Base-by-base conservation (phyloP, 1,140 invertebrate species). In the Asbolus verrucosus region DNA sequence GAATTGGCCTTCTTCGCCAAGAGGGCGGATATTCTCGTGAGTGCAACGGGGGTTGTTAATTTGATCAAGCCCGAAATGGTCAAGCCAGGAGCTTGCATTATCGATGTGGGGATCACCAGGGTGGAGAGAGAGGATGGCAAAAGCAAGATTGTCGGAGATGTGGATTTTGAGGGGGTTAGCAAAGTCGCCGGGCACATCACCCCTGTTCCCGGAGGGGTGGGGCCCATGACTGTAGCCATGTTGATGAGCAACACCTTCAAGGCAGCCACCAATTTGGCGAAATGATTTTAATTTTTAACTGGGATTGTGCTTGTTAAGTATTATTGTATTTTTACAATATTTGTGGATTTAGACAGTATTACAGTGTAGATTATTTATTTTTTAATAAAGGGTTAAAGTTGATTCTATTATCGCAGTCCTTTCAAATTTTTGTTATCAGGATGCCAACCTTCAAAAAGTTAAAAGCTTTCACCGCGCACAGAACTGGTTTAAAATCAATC, bases 171-270 rank as follows among this genome's bases (percentile, higher is more conserved):
- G 62, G 86, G 85, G 77, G 90, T 93, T 0, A 87, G 86, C 62
- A 83, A 92, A 80, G 82, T 93, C 5, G 93, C 92, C 6, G 91
- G 91, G n/a, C 82, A 89, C 21, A 91, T 95, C 21, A 94, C 93
- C 0, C 93, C 93, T 5, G 94, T 95, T 0, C 94, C 94, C 4
- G 94, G 94, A 8, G 94, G 94, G 8, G 93, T 95, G 15, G 94
- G 94, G 0, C 94, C 94, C 0, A 93, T 95, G 90, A 95, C 94
- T 2, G 93, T 95, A 0, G 90, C 92, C 0, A 95, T 95, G 92
- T 81, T 96, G 5, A 93, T 96, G 90, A 87, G 86, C 65, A 96
- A 96, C 77, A 95, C 94, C 0, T 83, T 94, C 14, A 82, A 86
- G 72, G 91, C 92, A 0, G 90, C 92, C 1, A 83, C 84, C 76